phyloP scores from a whole-genome alignment of 2,113 vertebrate species.

The Nothocercus nigrocapillus region DNA sequence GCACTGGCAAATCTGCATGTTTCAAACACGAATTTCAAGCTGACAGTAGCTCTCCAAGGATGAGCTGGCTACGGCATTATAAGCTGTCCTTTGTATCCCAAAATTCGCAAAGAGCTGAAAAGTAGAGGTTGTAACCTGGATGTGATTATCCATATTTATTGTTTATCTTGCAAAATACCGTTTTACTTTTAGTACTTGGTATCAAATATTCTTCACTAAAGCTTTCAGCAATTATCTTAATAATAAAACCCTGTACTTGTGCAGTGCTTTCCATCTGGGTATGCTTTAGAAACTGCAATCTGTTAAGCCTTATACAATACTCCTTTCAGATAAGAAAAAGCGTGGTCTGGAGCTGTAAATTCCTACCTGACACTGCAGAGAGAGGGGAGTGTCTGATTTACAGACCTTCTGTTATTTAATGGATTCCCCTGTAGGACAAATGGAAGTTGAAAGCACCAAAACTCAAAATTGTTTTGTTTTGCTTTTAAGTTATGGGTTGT shows the following conservation, averaged over 20 bases:
- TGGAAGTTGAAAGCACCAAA: not conserved
- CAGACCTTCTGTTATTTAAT: not conserved
- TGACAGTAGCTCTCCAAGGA: not conserved
- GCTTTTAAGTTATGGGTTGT: not conserved
- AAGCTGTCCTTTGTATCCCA: not conserved
- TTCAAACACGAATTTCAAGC: not conserved
- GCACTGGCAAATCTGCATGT: not conserved
- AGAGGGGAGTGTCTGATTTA: not conserved
- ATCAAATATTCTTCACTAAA: slow-evolving; percentile 26
- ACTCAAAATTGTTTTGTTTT: not conserved
- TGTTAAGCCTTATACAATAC: slow-evolving; percentile 16
- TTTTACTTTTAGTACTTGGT: not conserved
- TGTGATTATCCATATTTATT: not conserved
- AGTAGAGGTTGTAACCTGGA: not conserved
- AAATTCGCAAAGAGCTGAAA: not conserved
- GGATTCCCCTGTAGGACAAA: not conserved
- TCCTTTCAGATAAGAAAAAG: slow-evolving; percentile 11
- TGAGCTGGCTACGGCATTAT: not conserved
- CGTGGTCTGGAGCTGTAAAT: slow-evolving; percentile 22
- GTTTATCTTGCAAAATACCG: not conserved
- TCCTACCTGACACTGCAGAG: slow-evolving; percentile 1
- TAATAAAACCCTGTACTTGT: not conserved
- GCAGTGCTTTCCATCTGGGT: not conserved
- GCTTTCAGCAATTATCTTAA: not conserved
- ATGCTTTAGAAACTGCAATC: not conserved